Evolutionary conservation across 2,797 vertebrate species (phyloP), one percentile per base, ranked within the genome.

Genomic region (Crypturellus tataupa): DNA sequence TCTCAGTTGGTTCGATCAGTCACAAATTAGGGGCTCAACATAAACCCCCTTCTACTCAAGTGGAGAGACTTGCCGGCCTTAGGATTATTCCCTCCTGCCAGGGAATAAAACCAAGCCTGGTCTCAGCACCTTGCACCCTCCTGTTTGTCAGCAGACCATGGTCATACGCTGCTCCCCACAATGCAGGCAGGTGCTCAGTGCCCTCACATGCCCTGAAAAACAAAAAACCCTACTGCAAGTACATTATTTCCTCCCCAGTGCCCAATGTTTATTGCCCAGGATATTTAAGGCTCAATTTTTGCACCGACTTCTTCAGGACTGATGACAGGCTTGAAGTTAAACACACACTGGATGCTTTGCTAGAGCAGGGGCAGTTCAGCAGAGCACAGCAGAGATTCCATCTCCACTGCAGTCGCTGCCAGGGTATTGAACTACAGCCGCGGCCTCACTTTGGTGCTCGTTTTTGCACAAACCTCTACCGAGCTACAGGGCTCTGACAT

Each of bases 401-500:
- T 77, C 73, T 80, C 63, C 60, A 40, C 90, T 58, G 12, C 1
- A 73, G 78, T 79, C 78, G 49, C 84, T n/a, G 44, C n/a, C 35
- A 21, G 37, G 65, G 40, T 64, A 83, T 49, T 12, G n/a, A 64
- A 64, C 58, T 63, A 8, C 85, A 94, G 85, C 35, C 35, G 79
- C 78, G 7, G 2, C 60, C 1, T 58, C 46, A 83, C 89, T 92
- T 96, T 91, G 92, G 55, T 86, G 91, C 77, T 91, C 84, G 91
- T 95, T 96, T 93, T 70, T 91, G 85, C 91, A 71, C 94, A 87
- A 88, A 95, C 94, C 85, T 68, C 82, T 64, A 83, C 92, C 94
- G 89, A 94, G 60, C 93, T 80, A 81, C 78, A 62, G 64, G 71
- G 40, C 82, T 88, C 85, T 84, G 87, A 73, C 96, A 95, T 89